Evolutionary conservation across 2,797 vertebrate genomes (phyloP).

Genomic region (Muraenolepis orangiensis): DNA sequence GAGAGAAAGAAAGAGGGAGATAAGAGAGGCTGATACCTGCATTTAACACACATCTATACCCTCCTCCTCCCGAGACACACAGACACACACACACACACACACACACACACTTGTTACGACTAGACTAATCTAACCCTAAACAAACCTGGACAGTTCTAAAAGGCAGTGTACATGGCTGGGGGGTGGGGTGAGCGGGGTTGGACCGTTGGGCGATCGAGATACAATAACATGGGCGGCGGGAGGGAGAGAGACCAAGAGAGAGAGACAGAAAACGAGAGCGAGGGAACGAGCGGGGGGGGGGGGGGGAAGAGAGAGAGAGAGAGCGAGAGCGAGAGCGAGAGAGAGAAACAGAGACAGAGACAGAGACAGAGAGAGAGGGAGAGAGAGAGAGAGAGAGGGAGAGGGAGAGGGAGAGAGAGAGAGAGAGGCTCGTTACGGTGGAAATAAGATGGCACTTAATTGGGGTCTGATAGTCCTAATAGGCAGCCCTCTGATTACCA

Average conservation of each 20-base stretch:
- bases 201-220: conserved; percentile 20
- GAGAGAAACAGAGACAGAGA: too few relatives aligned
- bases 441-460: conserved; percentile 76
- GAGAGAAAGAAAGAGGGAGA: too few relatives aligned
- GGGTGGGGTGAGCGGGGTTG: neutral
- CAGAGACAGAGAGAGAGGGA: conserved; percentile 60
- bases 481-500: conserved; percentile 75
- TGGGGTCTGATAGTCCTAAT: conserved; percentile 71
- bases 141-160: conserved; percentile 52
- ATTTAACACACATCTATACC: too few relatives aligned
- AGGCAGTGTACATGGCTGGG: conserved; percentile 17
- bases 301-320: conserved; percentile 52
- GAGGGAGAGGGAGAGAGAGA: conserved; percentile 55
- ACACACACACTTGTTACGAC: conserved; percentile 8
- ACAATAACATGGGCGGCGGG: conserved; percentile 63
- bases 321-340: conserved; percentile 64
- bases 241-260: conserved; percentile 65
- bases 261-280: too few relatives aligned
- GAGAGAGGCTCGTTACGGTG: conserved; percentile 71
- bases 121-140: conserved; percentile 57
- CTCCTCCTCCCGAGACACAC: too few relatives aligned
- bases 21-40: too few relatives aligned
- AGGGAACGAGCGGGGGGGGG: conserved; percentile 21
- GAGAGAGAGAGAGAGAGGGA: conserved; percentile 63
- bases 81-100: conserved; percentile 44